Conservation (phyloP, 2,113 vertebrate genomes). For the Axis porcinus region DNA sequence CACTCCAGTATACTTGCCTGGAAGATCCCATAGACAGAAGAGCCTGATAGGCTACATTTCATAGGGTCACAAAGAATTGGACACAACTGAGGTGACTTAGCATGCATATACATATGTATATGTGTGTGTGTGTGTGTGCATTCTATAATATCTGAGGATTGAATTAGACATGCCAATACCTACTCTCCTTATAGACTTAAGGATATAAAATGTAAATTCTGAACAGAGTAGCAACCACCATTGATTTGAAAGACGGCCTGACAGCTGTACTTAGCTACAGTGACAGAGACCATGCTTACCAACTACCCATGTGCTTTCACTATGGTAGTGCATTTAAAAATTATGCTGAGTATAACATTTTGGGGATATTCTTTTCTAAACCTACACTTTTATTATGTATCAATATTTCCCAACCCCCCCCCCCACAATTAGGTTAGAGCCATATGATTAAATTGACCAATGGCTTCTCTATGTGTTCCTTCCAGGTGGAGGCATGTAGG, state of each 20-base stretch:
- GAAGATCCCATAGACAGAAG: background rate
- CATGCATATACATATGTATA: rapidly evolving
- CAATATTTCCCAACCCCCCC: background rate
- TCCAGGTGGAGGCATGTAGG: background rate
- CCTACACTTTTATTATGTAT: background rate
- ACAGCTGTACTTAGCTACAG: background rate
- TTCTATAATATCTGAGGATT: background rate
- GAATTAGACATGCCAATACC: background rate
- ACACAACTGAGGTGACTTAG: background rate
- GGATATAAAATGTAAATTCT: slow-evolving; percentile 6
- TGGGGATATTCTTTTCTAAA: background rate
- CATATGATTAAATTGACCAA: background rate
- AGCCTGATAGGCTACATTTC: background rate
- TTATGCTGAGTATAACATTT: background rate
- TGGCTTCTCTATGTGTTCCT: background rate
- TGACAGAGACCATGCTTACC: background rate
- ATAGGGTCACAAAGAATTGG: background rate
- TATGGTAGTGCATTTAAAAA: background rate
- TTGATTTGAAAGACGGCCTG: background rate
- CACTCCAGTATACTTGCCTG: background rate
- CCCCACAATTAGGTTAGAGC: background rate
- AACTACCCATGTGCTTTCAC: background rate
- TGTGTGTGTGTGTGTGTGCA: background rate
- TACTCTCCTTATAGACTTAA: background rate
- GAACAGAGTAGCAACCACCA: background rate